Base-by-base conservation (phyloP, 2,888 invertebrate species). In the Tetranychus truncatus region DNA sequence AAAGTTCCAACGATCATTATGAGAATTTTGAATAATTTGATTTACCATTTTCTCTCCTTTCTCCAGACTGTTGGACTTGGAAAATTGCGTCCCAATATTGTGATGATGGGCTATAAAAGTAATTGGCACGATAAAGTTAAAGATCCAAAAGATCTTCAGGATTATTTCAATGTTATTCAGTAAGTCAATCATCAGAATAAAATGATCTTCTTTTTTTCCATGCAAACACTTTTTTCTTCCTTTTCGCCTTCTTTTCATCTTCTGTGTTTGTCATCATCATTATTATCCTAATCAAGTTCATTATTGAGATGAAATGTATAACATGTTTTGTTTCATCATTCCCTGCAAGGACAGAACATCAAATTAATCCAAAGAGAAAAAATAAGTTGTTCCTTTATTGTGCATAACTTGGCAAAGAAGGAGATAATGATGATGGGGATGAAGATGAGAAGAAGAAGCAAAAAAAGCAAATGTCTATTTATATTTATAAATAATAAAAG, bases 11-110 rank as follows among this genome's bases (percentile, higher is more conserved):
- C 24, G 24, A 24, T 24, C 24, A 24, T 24, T 24, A 24, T 34
- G 34, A 34, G 9, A 55, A 6, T 55, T 55, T 55, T 55, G 15
- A 55, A 15, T 9, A 55, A 55, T 55, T 55, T 18, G 6, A 15
- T 55, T 55, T 73, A 1, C 45, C 6, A 15, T 21, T 15, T 44
- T 21, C 74, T n/a, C 71, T 74, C 78, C 9, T 73, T 80, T 65
- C 67, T 65, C n/a, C 80, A 85, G 83, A 80, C 81, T n/a, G 79
- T 82, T n/a, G 85, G 85, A 21, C 80, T 85, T 65, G 85, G 86
- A 1, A 84, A 84, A 77, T 79, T 86, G 66, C 79, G 82, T 65
- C 85, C 86, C 3, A 86, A 85, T 78, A 84, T 84, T 21, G 76
- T 86, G 11, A 76, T 85, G 77, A 78, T 85, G 75, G 85, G 85